These are phyloP conservation scores for Aphrocallistes beatrix DNA, from an alignment of 37 sponge, comb jelly and placozoan genomes.

Conservation along the genomic window DNA sequence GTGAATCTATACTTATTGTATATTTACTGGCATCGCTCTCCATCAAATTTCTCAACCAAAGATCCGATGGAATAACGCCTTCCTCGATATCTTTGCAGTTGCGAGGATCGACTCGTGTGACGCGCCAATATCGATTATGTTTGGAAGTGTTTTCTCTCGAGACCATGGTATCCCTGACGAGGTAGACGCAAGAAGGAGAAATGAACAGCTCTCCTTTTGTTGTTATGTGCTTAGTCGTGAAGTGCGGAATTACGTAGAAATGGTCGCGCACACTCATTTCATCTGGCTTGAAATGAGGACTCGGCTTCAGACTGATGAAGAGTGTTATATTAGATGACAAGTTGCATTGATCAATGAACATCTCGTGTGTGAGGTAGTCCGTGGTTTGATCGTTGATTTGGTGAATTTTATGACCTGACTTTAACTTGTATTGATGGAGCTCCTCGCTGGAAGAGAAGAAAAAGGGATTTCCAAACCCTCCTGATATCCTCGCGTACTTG, in stretches of 20 bases:
- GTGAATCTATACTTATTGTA: neutral
- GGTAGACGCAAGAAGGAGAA: neutral
- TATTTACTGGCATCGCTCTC: neutral
- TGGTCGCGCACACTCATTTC: neutral
- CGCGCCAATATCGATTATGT: neutral
- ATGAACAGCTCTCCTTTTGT: neutral
- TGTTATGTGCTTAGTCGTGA: neutral
- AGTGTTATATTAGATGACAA: neutral
- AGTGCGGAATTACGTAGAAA: conserved; percentile 6
- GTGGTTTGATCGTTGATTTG: neutral
- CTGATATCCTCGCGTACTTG: neutral
- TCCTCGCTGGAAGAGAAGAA: neutral
- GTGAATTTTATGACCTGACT: neutral
- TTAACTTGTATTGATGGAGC: neutral
- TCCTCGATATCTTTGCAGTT: conserved; percentile 14
- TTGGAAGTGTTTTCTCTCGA: neutral
- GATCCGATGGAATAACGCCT: neutral
- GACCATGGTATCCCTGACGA: neutral
- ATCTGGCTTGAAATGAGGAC: neutral
- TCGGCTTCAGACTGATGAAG: neutral
- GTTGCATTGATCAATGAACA: conserved; percentile 8
- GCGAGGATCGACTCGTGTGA: conserved; percentile 5
- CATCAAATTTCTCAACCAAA: neutral
- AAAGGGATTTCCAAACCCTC: neutral
- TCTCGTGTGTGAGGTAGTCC: neutral